Base-by-base conservation (phyloP, 2,797 vertebrate genomes). In the Craterocephalus amniculus region DNA sequence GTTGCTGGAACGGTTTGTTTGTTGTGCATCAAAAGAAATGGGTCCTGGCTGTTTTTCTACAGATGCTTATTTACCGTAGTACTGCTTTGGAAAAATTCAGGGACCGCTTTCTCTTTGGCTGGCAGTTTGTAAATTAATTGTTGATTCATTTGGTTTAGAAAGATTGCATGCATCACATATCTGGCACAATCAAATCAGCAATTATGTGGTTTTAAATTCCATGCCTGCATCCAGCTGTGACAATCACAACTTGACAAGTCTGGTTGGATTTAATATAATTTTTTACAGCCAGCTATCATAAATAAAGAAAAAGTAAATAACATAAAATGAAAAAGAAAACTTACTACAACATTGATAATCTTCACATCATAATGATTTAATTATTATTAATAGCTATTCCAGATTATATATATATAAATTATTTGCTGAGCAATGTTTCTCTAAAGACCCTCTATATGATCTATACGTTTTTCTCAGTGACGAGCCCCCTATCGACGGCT, bases 131-230 rank as follows among this genome's bases (percentile, higher is more conserved):
- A 84, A 86, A 91, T 81, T 58, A 73, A 87, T 83, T 86, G 69
- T 83, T 86, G 69, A 91, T 91, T 89, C 86, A 84, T 91, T 83
- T 87, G 76, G 72, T 72, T 84, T 58, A 69, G 83, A 31, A 85
- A 83, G 78, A 88, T 85, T 83, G 76, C 66, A 76, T 36, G 34
- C 83, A 67, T 79, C 75, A 81, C 70, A 87, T 83, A 83, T 85
- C 91, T 85, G 64, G 54, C 76, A 81, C 81, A 91, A 92, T 88
- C 86, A 88, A 80, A 83, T 87, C 76, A 73, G 81, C 72, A 89
- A 88, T 93, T 90, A 90, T 87, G 81, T 83, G 80, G 72, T 76
- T 91, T 92, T 76, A 81, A 36, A 90, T 91, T 69, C 83, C 74
- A 82, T 83, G 84, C 84, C 84, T 83, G 82, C 59, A 27, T 84